Evolutionary conservation across 1,140 invertebrate species (phyloP), one percentile per base, ranked within the genome.

Genomic region (Philaenus spumarius): DNA sequence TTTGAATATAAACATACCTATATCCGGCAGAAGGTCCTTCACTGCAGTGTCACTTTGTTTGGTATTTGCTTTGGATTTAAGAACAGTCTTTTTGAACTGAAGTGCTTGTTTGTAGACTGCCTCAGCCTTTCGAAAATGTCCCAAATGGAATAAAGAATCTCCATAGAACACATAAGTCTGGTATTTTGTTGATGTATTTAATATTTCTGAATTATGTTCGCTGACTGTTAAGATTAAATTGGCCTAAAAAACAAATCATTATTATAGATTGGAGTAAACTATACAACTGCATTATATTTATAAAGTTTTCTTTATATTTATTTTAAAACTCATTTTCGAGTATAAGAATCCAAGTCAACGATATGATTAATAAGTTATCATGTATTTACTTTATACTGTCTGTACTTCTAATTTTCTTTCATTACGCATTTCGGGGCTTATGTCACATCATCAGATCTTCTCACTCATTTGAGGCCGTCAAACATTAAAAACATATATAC

Each of bases 41-140:
- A 66, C 69, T 35, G 66, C 68, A 37, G 76, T 78, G 58, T 75
- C 67, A 48, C 70, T 68, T 61, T 73, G 73, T 65, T 79, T 78
- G 35, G 66, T 69, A 39, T 68, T 69, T 59, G 71, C 75, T 65
- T 79, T 81, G 57, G 70, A 78, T 67, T 87, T 87, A 6, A 82
- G 68, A 24, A 87, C 71, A 45, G 80, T 80, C 72, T 89, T 89
- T 55, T 80, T 78, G 62, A 85, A 78, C 61, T 84, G 82, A 6
- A 89, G 68, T 5, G 83, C 82, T 69, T 82, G 82, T 60, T 76
- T 78, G 64, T 85, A 89, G 14, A 81, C 72, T 63, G 78, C 77
- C 72, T 88, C 86, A 17, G 86, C 84, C 68, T 82, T 81, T 35
- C 79, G 69, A 69, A 82, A 86, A 64, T 87, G 80, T 58, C 78